These are phyloP conservation scores for Grapholita molesta DNA, from an alignment of 1,140 invertebrate species.

Conservation along the genomic window DNA sequence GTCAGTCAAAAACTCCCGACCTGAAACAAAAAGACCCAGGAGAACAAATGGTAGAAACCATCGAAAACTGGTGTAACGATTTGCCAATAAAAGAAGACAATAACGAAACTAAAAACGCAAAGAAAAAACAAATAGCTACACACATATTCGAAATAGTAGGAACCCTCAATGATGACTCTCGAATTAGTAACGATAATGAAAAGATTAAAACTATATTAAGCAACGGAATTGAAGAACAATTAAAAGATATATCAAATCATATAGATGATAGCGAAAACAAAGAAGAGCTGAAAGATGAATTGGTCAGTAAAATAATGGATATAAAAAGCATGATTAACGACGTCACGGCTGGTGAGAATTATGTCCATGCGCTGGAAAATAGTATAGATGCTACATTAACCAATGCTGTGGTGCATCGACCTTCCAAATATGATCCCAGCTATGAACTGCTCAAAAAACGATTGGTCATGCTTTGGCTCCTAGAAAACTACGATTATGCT, in stretches of 20 bases:
- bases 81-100: constrained; percentile 31
- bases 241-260: constrained; percentile 32
- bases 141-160: constrained; percentile 41
- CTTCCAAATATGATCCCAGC: constrained; percentile 30
- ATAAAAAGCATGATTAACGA: constrained; percentile 30
- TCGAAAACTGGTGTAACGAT: constrained; percentile 38
- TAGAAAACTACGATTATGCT: constrained; percentile 47
- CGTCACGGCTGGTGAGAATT: constrained; percentile 31
- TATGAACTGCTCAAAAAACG: constrained; percentile 51
- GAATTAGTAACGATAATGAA: constrained; percentile 34
- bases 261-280: constrained; percentile 22
- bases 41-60: constrained; percentile 33
- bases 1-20: background rate
- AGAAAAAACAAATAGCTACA: constrained; percentile 37
- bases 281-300: constrained; percentile 16
- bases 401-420: constrained; percentile 23
- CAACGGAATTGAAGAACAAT: constrained; percentile 34
- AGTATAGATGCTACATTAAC: constrained; percentile 41
- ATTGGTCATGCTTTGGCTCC: constrained; percentile 41
- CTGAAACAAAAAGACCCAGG: constrained; percentile 22
- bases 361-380: constrained; percentile 41
- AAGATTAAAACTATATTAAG: constrained; percentile 33
- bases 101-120: constrained; percentile 19
- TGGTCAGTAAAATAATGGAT: constrained; percentile 31
- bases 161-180: constrained; percentile 40